Evolutionary conservation across 2,797 vertebrate genomes (phyloP), one percentile per base, ranked within the genome.

Genomic region (Nothura maculosa): DNA sequence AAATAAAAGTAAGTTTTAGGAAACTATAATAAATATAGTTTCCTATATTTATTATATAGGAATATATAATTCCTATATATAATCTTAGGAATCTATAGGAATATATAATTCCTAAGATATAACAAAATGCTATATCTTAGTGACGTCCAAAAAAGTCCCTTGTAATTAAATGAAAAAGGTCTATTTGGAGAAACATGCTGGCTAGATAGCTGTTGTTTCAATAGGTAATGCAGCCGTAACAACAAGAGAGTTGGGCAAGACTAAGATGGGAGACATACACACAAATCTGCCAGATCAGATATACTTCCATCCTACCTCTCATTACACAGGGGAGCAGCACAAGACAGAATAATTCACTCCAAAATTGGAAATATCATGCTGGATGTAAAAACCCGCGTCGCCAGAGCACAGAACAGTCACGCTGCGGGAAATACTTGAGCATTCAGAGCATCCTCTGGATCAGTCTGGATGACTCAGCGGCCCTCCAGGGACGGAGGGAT

Each of bases 391-490:
- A 72, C 38, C 47, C 32, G 15, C 27, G 19, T 61, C 66, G 38
- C 32, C 8, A 54, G 32, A 76, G 13, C 74, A 12, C 52, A 68
- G 60, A 38, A 19, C 22, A 19, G 21, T 45, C 8, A 34, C 21
- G 52, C 28, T 57, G 40, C 60, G 55, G 76, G 34, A 81, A 43
- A 40, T 27, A 47, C 14, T 10, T 12, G 25, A 48, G 28, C 27
- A 63, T 1, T 14, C 48, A 47, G 0, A 0, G 40, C 38, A 9
- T 38, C 6, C 40, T 32, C 25, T 52, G 30, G 34, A 38, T 34
- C 4, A 3, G 2, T 6, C 19, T 1, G 7, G 1, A 16, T 12
- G 43, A 52, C 30, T 54, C 7, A 86, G 34, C 0, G 0, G 4
- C 32, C 45, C 27, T 24, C 36, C 62, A 60, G 7, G 36, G 16